Evolutionary conservation across 2,113 vertebrate genomes (phyloP).

Genomic region (Dipodomys stephensi): DNA sequence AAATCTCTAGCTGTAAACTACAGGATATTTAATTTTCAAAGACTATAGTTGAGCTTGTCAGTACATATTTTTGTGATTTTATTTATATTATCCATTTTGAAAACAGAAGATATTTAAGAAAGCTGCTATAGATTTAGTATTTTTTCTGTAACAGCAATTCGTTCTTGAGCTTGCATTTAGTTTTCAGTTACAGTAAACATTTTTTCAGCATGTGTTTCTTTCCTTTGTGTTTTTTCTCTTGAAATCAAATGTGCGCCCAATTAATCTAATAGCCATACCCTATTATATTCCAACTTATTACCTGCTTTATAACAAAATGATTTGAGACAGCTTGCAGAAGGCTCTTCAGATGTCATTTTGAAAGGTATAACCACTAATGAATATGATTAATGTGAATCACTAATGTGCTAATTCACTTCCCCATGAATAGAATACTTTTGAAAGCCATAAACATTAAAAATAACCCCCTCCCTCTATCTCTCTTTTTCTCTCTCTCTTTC

Average conservation of each 20-base stretch:
- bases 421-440: neutral
- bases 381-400: neutral
- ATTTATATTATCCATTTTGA: neutral
- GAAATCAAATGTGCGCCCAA: neutral
- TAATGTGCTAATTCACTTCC: neutral
- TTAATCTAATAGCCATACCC: neutral
- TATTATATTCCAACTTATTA: neutral
- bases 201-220: neutral
- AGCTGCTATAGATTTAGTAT: neutral
- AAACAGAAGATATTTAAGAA: conserved; percentile 20
- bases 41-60: neutral
- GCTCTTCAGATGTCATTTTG: neutral
- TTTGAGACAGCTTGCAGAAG: neutral
- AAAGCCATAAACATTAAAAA: neutral
- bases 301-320: neutral
- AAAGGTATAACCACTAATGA: neutral
- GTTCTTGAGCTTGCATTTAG: neutral
- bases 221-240: conserved; percentile 11
- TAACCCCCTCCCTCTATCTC: no score
- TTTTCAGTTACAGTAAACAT: conserved; percentile 10
- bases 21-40: neutral
- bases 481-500: no score
- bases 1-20: neutral
- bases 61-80: neutral
- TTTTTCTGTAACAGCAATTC: neutral